Conservation (phyloP, 2,797 vertebrate species). For the Taenioides sp. region DNA sequence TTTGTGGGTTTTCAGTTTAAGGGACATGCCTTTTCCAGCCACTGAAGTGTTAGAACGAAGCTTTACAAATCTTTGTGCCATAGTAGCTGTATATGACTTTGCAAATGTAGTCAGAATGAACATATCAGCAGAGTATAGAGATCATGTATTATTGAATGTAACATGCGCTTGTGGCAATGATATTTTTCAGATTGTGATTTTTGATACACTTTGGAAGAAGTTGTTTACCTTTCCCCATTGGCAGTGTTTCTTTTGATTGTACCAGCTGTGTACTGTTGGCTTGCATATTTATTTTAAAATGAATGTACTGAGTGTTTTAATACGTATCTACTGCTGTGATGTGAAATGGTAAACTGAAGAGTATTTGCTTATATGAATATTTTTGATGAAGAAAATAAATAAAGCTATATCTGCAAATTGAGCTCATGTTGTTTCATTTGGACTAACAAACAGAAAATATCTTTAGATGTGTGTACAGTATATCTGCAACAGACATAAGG, state of each 20-base stretch:
- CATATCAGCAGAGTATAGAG: slow-evolving; percentile 67
- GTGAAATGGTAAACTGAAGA: slow-evolving; percentile 62
- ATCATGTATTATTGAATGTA: slow-evolving; percentile 67
- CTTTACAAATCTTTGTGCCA: slow-evolving; percentile 68
- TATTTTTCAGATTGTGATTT: slow-evolving; percentile 68
- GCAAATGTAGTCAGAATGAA: slow-evolving; percentile 53
- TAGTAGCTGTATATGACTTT: slow-evolving; percentile 60
- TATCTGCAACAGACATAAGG: not conserved
- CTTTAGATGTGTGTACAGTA: not conserved
- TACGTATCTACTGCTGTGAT: slow-evolving; percentile 66
- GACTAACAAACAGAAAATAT: not conserved
- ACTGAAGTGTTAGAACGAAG: slow-evolving; percentile 43
- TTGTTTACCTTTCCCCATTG: slow-evolving; percentile 56
- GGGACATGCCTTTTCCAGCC: not conserved
- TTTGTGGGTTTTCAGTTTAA: not conserved
- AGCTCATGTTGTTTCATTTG: slow-evolving; percentile 13
- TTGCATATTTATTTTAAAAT: slow-evolving; percentile 58
- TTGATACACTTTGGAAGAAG: slow-evolving; percentile 58
- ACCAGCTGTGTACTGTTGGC: slow-evolving; percentile 56
- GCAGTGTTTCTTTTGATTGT: slow-evolving; percentile 62
- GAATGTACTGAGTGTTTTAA: slow-evolving; percentile 67
- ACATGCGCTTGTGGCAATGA: slow-evolving; percentile 57
- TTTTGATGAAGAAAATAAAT: slow-evolving; percentile 70
- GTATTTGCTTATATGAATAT: slow-evolving; percentile 58
- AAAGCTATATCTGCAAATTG: slow-evolving; percentile 39